These are phyloP conservation scores for Amphilophus citrinellus DNA, from an alignment of 2,113 vertebrate species.

Conservation along the genomic window DNA sequence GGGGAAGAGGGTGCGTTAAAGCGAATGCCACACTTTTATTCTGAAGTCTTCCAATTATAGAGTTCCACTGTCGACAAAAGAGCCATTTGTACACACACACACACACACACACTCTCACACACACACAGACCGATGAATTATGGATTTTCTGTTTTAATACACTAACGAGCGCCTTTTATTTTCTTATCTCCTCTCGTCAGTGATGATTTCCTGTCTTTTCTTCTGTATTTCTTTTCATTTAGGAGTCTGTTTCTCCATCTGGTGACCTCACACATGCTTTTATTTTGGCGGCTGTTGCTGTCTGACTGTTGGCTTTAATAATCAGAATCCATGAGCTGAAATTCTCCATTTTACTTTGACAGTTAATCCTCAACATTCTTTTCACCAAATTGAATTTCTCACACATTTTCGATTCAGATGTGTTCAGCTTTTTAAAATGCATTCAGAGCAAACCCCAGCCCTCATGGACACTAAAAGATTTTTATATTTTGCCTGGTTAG, in stretches of 20 bases:
- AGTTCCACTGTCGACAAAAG: conserved; percentile 27
- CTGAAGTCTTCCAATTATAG: conserved; percentile 45
- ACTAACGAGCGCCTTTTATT: conserved; percentile 6
- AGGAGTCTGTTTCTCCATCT: background rate
- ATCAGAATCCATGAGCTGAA: background rate
- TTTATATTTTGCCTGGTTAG: background rate
- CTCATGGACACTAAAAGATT: too few species aligned
- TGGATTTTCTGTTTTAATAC: background rate
- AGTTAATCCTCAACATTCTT: background rate
- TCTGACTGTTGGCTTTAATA: background rate
- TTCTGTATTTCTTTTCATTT: background rate
- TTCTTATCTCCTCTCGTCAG: conserved; percentile 1
- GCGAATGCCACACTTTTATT: conserved; percentile 17
- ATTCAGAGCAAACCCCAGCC: background rate
- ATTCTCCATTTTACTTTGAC: background rate
- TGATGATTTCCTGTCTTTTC: conserved; percentile 8
- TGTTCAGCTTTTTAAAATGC: too few species aligned
- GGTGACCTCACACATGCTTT: background rate
- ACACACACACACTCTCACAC: conserved; percentile 12
- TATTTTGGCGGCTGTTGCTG: background rate
- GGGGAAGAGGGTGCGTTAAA: background rate
- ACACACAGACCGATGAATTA: background rate
- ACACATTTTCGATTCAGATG: too few species aligned
- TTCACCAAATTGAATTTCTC: too few species aligned
- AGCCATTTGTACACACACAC: conserved; percentile 16